Evolutionary conservation across 2,797 vertebrate species (phyloP).

Genomic region (Anguilla marmorata): DNA sequence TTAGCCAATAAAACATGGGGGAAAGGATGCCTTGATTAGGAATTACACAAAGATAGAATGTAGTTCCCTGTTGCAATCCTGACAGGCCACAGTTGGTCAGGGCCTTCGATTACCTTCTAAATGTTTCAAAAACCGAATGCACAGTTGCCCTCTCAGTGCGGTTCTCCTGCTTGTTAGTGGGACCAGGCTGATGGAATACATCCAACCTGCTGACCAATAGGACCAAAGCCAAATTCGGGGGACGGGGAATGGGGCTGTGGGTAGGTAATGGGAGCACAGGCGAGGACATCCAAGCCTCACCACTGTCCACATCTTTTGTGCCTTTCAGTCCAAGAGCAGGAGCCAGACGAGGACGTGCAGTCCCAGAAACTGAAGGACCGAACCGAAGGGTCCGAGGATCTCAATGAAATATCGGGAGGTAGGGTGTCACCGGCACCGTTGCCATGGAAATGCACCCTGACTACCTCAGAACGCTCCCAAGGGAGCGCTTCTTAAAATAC

Average conservation of each 20-base stretch:
- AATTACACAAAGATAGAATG: not conserved
- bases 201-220: not conserved
- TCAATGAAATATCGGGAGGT: slow-evolving; percentile 75
- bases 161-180: not conserved
- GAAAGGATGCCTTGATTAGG: not conserved
- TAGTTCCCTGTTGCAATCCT: not conserved
- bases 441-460: not conserved
- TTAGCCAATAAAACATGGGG: not conserved
- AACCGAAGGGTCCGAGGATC: slow-evolving; percentile 57
- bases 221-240: no score
- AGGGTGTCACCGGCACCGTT: slow-evolving; percentile 45
- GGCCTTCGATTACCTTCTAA: not conserved
- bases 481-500: not conserved
- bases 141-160: not conserved
- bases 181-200: not conserved
- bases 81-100: not conserved
- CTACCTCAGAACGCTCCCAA: not conserved
- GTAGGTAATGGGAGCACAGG: not conserved
- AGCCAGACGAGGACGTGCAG: slow-evolving; percentile 55
- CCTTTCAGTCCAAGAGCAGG: slow-evolving; percentile 56
- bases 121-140: not conserved
- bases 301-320: not conserved
- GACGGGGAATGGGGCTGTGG: not conserved
- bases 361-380: slow-evolving; percentile 60
- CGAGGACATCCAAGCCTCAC: not conserved